Conservation (phyloP, 2,797 vertebrate species). For the Champsocephalus gunnari region DNA sequence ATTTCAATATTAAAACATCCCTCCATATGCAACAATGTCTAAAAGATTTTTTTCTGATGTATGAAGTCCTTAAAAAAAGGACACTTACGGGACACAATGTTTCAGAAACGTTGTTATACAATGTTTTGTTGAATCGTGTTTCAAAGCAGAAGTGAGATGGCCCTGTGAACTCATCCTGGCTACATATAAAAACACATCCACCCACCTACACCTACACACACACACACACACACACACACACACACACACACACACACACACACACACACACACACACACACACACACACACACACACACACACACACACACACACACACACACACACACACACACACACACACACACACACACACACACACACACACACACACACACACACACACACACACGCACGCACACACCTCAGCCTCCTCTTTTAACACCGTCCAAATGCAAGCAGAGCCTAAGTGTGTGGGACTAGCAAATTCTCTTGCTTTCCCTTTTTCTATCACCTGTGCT, state of each 20-base stretch:
- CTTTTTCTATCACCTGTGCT: constrained; percentile 31
- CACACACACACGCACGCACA: constrained; percentile 29
- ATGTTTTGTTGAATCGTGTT: constrained; percentile 49
- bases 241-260: constrained; percentile 34
- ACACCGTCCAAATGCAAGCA: constrained; percentile 52
- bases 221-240: not conserved
- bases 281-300: constrained; percentile 11
- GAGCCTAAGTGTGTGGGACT: constrained; percentile 64
- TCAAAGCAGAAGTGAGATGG: constrained; percentile 64
- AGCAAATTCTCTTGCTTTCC: constrained; percentile 51
- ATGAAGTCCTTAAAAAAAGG: not conserved
- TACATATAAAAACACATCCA: constrained; percentile 62
- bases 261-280: constrained; percentile 47
- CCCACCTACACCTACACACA: constrained; percentile 50
- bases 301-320: constrained; percentile 32
- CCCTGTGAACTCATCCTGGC: constrained; percentile 50
- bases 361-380: constrained; percentile 28
- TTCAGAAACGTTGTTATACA: constrained; percentile 46
- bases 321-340: constrained; percentile 47
- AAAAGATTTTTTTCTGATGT: not conserved
- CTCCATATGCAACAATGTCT: not conserved
- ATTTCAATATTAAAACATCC: not conserved
- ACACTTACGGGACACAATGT: constrained; percentile 1
- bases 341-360: constrained; percentile 33
- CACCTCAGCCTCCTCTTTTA: constrained; percentile 43